phyloP scores from a whole-genome alignment of 1,140 invertebrate species.

The Piezodorus guildinii region DNA sequence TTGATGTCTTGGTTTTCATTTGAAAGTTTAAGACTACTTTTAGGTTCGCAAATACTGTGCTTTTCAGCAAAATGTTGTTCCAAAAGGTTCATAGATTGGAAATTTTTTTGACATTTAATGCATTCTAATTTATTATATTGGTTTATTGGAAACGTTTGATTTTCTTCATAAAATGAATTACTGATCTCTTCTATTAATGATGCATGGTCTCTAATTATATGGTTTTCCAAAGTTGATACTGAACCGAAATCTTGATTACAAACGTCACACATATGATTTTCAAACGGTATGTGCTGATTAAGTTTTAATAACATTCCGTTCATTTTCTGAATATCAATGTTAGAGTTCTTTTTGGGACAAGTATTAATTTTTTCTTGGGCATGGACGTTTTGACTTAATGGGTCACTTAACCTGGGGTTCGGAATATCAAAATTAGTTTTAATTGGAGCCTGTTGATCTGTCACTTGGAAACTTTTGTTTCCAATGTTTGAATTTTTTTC shows the following conservation, averaged over 20 bases:
- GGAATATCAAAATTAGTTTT: background rate
- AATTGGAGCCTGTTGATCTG: background rate
- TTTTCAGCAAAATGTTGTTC: constrained; percentile 18
- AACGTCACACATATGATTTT: constrained; percentile 40
- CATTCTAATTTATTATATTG: constrained; percentile 26
- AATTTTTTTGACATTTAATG: constrained; percentile 45
- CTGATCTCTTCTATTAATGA: constrained; percentile 35
- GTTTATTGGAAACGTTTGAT: constrained; percentile 22
- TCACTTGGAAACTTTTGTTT: background rate
- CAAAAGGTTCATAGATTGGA: constrained; percentile 33
- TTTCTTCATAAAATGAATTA: constrained; percentile 29
- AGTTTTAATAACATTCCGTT: constrained; percentile 86
- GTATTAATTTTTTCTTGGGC: background rate
- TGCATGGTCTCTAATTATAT: constrained; percentile 48
- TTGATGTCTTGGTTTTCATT: constrained; percentile 21
- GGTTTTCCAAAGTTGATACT: constrained; percentile 43
- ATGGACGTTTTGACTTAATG: background rate
- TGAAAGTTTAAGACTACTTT: constrained; percentile 11
- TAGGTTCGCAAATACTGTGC: constrained; percentile 13
- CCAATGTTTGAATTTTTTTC: background rate
- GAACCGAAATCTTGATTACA: constrained; percentile 46
- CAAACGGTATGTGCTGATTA: constrained; percentile 55
- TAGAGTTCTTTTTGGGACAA: background rate
- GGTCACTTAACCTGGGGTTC: background rate
- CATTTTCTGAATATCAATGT: constrained; percentile 64